Conservation (phyloP, 2,797 vertebrate species). For the Darevskia nairensis region DNA sequence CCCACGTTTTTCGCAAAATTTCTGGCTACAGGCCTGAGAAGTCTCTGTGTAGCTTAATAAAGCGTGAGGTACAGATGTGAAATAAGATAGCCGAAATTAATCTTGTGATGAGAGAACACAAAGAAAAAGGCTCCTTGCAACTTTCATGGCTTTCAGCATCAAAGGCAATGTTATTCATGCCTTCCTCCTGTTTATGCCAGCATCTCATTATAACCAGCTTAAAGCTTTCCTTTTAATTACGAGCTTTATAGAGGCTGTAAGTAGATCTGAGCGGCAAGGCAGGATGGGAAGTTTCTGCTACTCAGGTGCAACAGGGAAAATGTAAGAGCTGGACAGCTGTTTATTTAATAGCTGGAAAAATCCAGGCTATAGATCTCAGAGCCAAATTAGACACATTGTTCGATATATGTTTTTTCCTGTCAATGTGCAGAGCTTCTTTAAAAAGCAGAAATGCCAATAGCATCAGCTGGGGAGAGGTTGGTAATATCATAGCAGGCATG, state of each 20-base stretch:
- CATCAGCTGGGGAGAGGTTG: neutral
- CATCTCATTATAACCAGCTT: conserved; percentile 40
- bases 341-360: neutral
- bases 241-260: conserved; percentile 30
- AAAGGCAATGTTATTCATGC: conserved; percentile 33
- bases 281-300: neutral
- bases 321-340: neutral
- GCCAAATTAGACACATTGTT: neutral
- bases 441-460: neutral
- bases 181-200: conserved; percentile 24
- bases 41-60: conserved; percentile 16
- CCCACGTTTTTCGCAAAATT: neutral
- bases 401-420: neutral
- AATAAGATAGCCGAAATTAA: conserved; percentile 57
- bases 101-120: conserved; percentile 24
- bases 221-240: conserved; percentile 47
- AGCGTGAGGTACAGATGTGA: conserved; percentile 53
- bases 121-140: conserved; percentile 10
- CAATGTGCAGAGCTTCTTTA: neutral
- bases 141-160: conserved; percentile 35
- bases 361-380: neutral
- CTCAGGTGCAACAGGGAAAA: neutral
- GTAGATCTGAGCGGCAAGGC: conserved; percentile 13
- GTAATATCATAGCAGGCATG: neutral
- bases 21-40: neutral